phyloP scores from a whole-genome alignment of 2,113 vertebrate species.

The Tupaia chinensis region DNA sequence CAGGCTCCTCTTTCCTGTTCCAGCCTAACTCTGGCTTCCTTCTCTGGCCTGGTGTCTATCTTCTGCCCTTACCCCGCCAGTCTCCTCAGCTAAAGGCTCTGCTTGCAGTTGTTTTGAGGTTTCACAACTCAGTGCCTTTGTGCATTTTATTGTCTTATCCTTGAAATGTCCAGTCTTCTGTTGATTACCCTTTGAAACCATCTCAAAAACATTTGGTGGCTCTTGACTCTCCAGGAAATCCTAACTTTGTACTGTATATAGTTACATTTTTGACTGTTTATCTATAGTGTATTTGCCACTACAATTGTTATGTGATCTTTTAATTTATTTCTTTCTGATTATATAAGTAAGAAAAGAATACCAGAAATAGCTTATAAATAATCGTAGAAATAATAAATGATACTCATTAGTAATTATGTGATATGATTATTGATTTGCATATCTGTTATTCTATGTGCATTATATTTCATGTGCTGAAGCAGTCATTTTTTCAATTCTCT shows the following conservation, averaged over 20 bases:
- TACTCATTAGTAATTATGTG: too few relatives aligned
- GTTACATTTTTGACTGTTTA: neutral
- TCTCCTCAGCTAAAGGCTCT: neutral
- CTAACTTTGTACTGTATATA: neutral
- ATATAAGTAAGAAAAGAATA: too few relatives aligned
- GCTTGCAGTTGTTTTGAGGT: neutral
- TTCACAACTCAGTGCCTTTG: neutral
- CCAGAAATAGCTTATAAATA: too few relatives aligned
- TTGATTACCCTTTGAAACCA: neutral
- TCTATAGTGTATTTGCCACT: too few relatives aligned
- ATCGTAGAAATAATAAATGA: too few relatives aligned
- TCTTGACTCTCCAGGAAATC: neutral
- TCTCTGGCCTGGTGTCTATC: neutral
- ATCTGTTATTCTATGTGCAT: neutral
- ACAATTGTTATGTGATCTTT: too few relatives aligned
- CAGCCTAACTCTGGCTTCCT: neutral
- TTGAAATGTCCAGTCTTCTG: neutral
- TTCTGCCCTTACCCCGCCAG: accelerated
- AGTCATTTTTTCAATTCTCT: neutral
- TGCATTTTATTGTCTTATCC: neutral
- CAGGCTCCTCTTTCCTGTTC: neutral
- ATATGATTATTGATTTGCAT: neutral
- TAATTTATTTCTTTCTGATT: too few relatives aligned
- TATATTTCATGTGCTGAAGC: neutral
- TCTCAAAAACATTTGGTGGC: neutral